Evolutionary conservation across 2,113 vertebrate species (phyloP).

Genomic region (Sander vitreus): DNA sequence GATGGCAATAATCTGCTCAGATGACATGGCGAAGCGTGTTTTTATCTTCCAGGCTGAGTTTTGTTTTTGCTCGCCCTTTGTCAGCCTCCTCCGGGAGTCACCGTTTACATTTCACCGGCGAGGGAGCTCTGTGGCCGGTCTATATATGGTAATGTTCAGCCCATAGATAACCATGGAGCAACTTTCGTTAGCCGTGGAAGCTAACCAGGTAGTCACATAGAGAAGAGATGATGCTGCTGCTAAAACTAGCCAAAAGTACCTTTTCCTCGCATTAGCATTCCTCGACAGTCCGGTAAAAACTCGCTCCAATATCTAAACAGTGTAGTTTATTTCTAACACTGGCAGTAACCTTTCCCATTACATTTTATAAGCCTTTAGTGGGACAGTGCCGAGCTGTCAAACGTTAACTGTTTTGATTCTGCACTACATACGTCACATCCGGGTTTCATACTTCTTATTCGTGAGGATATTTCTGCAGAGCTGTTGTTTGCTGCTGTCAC

Average conservation of each 20-base stretch:
- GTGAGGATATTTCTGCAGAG: background rate
- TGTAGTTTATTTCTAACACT: background rate
- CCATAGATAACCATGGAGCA: slow-evolving; percentile 59
- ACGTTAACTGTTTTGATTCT: slow-evolving; percentile 68
- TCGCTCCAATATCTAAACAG: background rate
- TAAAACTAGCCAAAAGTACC: slow-evolving; percentile 24
- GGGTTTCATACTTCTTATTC: slow-evolving; percentile 27
- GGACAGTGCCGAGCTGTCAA: slow-evolving; percentile 34
- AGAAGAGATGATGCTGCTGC: background rate
- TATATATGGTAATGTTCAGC: slow-evolving; percentile 84
- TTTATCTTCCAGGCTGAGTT: background rate
- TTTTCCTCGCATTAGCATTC: slow-evolving; percentile 47
- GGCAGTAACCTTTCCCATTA: background rate
- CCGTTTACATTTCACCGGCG: slow-evolving; percentile 77
- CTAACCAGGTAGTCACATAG: slow-evolving; percentile 19
- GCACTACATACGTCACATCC: slow-evolving; percentile 8
- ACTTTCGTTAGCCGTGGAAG: slow-evolving; percentile 31
- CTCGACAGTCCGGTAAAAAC: slow-evolving; percentile 5
- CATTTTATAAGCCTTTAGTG: background rate
- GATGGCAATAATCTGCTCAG: slow-evolving; percentile 90
- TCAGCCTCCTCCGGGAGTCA: slow-evolving; percentile 36
- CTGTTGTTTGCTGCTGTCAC: slow-evolving; percentile 23
- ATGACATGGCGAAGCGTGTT: slow-evolving; percentile 82
- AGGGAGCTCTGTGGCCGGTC: slow-evolving; percentile 64
- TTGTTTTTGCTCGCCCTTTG: slow-evolving; percentile 24